Conservation (phyloP, 2,888 invertebrate species). For the Tinea pellionella region DNA sequence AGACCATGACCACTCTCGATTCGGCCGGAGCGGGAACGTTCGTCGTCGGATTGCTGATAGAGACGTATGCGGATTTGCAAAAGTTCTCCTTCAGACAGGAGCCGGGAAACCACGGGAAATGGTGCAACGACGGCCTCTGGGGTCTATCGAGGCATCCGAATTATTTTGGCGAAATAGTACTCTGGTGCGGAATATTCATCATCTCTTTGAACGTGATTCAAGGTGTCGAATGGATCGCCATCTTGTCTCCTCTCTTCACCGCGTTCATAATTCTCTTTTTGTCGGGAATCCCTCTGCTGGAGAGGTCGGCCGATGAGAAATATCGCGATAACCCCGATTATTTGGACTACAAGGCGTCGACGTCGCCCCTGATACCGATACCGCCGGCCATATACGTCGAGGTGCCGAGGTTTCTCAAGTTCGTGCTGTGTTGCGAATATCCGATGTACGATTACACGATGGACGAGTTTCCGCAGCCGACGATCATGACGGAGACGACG, state of each 20-base stretch:
- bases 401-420: conserved; percentile 85
- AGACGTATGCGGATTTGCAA: conserved; percentile 92
- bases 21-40: conserved; percentile 88
- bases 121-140: conserved; percentile 94
- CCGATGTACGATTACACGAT: conserved; percentile 85
- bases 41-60: conserved; percentile 85
- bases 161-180: conserved; percentile 92
- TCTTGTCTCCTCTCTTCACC: conserved; percentile 89
- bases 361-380: conserved; percentile 89
- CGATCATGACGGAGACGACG: conserved; percentile 76
- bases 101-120: conserved; percentile 88
- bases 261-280: conserved; percentile 88
- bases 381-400: conserved; percentile 90
- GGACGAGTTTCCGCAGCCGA: conserved; percentile 72
- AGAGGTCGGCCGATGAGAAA: conserved; percentile 88
- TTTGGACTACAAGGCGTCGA: conserved; percentile 87
- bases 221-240: conserved; percentile 87
- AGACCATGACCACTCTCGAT: conserved; percentile 88
- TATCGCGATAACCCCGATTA: conserved; percentile 89
- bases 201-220: conserved; percentile 88
- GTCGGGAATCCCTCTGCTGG: conserved; percentile 90
- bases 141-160: conserved; percentile 91
- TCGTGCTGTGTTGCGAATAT: conserved; percentile 87
- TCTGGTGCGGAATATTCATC: conserved; percentile 95
- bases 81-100: conserved; percentile 92